phyloP scores from a whole-genome alignment of 2,888 invertebrate species.

The Clunio marinus region DNA sequence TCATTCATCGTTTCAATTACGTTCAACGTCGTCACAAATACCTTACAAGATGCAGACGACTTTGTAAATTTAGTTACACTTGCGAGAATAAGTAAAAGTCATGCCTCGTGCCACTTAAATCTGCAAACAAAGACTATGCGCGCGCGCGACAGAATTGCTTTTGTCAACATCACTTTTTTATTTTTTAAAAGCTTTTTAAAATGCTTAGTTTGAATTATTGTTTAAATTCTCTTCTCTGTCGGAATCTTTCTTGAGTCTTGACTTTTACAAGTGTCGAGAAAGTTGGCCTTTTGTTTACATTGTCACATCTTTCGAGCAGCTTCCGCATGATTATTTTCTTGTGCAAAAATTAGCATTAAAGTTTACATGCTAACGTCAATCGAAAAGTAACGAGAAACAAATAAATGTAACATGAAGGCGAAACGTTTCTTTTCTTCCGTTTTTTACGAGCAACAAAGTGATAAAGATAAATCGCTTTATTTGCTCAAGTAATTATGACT shows the following conservation, averaged over 20 bases:
- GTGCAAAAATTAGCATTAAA: too few species aligned
- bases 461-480: slow-evolving; percentile 38
- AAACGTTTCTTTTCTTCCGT: neutral
- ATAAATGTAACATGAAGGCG: slow-evolving; percentile 11
- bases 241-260: too few species aligned
- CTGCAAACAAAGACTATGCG: slow-evolving; percentile 10
- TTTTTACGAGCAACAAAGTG: slow-evolving; percentile 21
- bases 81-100: neutral
- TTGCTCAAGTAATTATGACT: slow-evolving; percentile 34
- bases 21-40: neutral
- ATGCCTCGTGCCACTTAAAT: slow-evolving; percentile 31
- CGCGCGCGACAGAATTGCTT: neutral
- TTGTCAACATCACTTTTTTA: too few species aligned
- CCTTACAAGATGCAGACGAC: neutral
- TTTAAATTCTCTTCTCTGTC: too few species aligned
- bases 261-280: too few species aligned
- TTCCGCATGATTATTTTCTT: too few species aligned
- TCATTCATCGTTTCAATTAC: neutral
- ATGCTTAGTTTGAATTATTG: too few species aligned
- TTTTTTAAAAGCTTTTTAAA: too few species aligned
- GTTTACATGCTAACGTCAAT: too few species aligned
- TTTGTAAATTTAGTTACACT: neutral
- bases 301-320: too few species aligned
- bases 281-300: too few species aligned
- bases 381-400: slow-evolving; percentile 11